Evolutionary conservation across 2,888 invertebrate genomes (phyloP), one percentile per base, ranked within the genome.

Genomic region (Sericinus montela): DNA sequence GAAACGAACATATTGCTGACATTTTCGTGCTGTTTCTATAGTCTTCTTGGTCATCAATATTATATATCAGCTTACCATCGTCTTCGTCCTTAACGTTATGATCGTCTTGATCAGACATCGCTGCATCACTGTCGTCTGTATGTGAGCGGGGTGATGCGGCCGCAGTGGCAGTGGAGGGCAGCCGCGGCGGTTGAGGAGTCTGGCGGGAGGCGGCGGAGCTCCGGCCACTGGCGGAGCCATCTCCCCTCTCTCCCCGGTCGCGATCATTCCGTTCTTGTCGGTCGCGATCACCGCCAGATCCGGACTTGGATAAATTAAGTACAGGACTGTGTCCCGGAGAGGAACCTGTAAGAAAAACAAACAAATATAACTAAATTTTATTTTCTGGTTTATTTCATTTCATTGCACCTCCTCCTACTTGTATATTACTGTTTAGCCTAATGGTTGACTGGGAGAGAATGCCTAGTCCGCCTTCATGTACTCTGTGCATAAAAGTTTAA

Each of bases 311-410:
- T 51, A 97, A 90, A 88, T 97, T 97, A 67, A 97, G 86, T 60
- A 97, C 96, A 55, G 97, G 97, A 92, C 97, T 97, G 89, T 96
- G 96, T 47, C 95, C 95, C 67, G 94, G 95, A 57, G 96, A 95
- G 53, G 96, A 96, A 62, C 94, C 94, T 94, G 89, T 35, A 28
- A 51, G 47, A 9, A 38, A 25, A 25, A n/a, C n/a, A n/a, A n/a
- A n/a, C n/a, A n/a, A 25, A 25, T 25, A 25, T 25, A 19, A 2
- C 5, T 19, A 5, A 19, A 19, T 5, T 19, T 5, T 19, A 5
- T 19, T 19, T 19, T 19, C 19, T 19, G 19, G 19, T n/a, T n/a
- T n/a, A n/a, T n/a, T n/a, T n/a, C n/a, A n/a, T n/a, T n/a, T n/a
- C n/a, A n/a, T n/a, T n/a, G n/a, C n/a, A n/a, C n/a, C n/a, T n/a